A percentile compares a stretch with the other conserved stretches of the same genome.
Conservation (phyloP, 2,888 invertebrate species). For the Diadegma fenestrale region DNA sequence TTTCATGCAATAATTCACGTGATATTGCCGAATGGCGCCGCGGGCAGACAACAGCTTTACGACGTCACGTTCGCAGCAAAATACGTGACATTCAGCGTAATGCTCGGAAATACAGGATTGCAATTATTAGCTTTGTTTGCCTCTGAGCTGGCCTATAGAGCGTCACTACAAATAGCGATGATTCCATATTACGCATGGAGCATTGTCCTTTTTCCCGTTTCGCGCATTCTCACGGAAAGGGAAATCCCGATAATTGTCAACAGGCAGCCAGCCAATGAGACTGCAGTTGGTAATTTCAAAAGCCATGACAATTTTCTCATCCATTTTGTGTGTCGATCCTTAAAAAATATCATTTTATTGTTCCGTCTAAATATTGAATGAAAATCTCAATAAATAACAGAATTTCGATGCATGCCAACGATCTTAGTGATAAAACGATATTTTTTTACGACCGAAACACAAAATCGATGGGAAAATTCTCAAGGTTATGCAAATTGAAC, state of each 20-base stretch:
- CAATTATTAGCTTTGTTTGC: slow-evolving; percentile 55
- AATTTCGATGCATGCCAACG: too few relatives aligned
- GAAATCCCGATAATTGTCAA: slow-evolving; percentile 13
- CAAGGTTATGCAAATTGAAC: too few relatives aligned
- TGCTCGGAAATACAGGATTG: slow-evolving; percentile 24
- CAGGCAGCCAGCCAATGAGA: slow-evolving; percentile 22
- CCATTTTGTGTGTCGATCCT: too few relatives aligned
- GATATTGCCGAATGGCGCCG: background rate
- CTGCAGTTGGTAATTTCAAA: too few relatives aligned
- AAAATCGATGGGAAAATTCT: too few relatives aligned
- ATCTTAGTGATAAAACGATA: too few relatives aligned
- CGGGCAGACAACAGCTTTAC: background rate
- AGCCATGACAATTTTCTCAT: too few relatives aligned
- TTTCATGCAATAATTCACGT: background rate
- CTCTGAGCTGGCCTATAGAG: slow-evolving; percentile 2
- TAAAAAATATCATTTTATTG: too few relatives aligned
- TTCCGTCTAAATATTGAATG: too few relatives aligned
- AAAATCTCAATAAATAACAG: too few relatives aligned
- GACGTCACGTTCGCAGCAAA: background rate
- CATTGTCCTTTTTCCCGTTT: slow-evolving; percentile 3
- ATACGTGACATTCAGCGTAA: background rate
- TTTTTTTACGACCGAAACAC: too few relatives aligned
- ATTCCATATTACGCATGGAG: slow-evolving; percentile 33
- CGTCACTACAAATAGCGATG: slow-evolving; percentile 54
- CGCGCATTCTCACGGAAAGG: background rate